phyloP scores from a whole-genome alignment of 2,797 vertebrate genomes.

The Amphiprion clarkii region DNA sequence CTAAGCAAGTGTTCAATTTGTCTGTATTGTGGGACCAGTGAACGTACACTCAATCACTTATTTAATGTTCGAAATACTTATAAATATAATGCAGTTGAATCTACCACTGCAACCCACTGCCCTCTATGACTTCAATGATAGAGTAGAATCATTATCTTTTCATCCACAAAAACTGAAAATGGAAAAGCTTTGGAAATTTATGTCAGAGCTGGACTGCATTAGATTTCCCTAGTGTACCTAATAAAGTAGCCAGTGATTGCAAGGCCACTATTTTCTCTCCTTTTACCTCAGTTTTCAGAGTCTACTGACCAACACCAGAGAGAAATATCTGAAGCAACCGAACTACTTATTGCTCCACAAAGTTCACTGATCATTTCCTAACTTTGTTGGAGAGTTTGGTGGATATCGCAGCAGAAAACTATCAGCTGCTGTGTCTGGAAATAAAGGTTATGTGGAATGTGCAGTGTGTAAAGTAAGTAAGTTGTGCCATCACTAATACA shows the following conservation, averaged over 20 bases:
- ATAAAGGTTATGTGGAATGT: conserved; percentile 20
- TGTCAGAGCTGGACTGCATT: too few relatives aligned
- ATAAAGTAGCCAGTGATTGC: neutral
- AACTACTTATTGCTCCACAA: neutral
- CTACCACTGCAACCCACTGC: too few relatives aligned
- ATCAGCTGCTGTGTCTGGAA: neutral
- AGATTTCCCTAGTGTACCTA: too few relatives aligned
- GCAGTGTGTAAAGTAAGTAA: neutral
- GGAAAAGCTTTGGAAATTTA: too few relatives aligned
- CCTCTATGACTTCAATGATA: too few relatives aligned
- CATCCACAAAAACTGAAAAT: too few relatives aligned
- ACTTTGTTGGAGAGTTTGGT: neutral
- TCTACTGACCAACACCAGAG: neutral
- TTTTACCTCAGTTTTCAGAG: conserved; percentile 8
- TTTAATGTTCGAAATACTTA: too few relatives aligned
- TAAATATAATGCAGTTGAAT: too few relatives aligned
- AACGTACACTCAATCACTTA: too few relatives aligned
- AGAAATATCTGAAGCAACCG: conserved; percentile 12
- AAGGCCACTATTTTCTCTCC: neutral
- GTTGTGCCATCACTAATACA: conserved; percentile 22
- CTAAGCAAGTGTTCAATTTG: conserved; percentile 3
- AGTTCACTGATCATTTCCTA: conserved; percentile 5
- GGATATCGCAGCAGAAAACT: conserved; percentile 9
- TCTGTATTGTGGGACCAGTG: neutral
- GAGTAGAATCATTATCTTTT: too few relatives aligned